Base-by-base conservation (phyloP, 92 coral and sea anemone species). In the Actinostola sp. region DNA sequence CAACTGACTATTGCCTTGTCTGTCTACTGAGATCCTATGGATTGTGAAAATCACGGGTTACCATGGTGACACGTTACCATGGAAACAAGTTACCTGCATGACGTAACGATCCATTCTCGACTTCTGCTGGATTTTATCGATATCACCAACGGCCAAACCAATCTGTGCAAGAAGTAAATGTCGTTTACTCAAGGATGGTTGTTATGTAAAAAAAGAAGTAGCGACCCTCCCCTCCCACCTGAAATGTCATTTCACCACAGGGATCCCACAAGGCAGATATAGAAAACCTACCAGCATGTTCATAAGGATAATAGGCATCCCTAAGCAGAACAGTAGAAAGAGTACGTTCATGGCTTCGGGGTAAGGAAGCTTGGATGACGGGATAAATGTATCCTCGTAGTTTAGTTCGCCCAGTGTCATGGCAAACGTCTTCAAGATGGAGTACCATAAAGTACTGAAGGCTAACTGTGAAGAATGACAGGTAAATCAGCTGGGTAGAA, bases 101-200 rank as follows among this genome's bases (percentile, higher is more conserved):
- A 90, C 92, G 42, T 90, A 90, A 26, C 96, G 96, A 36, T 67
- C 96, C 96, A 90, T 90, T 6, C 87, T 89, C 17, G 96, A 89
- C 77, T 90, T 90, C 62, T 90, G 89, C 12, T 90, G 96, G 53
- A 90, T 90, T 76, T 83, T 83, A 77, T 90, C 96, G 25, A 90
- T 90, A 64, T 90, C 96, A 14, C 96, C 96, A 53, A 90, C 96
- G 48, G 96, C 96, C 36, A 90, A 82, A 48, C 96, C 96, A 51
- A 90, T 87, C 96, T 89, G 60, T 26, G 8, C n/a, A 23, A 42
- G 0, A 26, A 64, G 41, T 14, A 59, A 59, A n/a, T 23, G 60
- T 19, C 12, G 19, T 48, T 48, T 6, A 14, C 54, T 20, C 54
- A 3, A 36, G 4, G 4, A 36, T 36, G 42, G 11, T 36, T 36